Evolutionary conservation across 2,797 vertebrate species (phyloP).

Genomic region (Acanthopagrus latus): DNA sequence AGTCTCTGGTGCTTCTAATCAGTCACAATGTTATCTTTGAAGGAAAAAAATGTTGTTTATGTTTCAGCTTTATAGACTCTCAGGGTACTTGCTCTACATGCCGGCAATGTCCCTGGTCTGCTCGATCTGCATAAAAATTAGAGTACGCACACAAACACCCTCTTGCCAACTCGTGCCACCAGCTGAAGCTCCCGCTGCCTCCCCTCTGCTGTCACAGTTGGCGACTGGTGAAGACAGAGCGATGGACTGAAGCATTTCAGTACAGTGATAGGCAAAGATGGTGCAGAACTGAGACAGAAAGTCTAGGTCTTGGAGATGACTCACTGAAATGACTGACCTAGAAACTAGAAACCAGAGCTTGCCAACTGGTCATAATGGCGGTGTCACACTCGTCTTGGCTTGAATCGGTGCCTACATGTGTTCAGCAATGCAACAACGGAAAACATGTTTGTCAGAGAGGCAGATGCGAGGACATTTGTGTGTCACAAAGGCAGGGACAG

Average conservation of each 20-base stretch:
- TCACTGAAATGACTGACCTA: conserved; percentile 50
- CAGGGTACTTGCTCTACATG: neutral
- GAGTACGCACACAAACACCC: neutral
- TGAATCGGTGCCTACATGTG: neutral
- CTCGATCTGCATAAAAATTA: conserved; percentile 6
- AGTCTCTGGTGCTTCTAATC: neutral
- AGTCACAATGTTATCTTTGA: neutral
- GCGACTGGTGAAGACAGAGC: neutral
- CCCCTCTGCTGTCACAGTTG: conserved; percentile 35
- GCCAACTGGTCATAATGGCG: neutral
- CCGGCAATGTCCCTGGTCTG: neutral
- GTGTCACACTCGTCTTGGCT: neutral
- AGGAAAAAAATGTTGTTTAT: neutral
- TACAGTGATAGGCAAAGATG: conserved; percentile 3
- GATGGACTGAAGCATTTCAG: conserved; percentile 1
- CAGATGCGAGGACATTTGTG: conserved; percentile 8
- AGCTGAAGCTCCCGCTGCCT: conserved; percentile 41
- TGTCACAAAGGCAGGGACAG: neutral
- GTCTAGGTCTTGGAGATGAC: conserved; percentile 35
- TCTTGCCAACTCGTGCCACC: conserved; percentile 8
- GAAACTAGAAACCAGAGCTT: conserved; percentile 22
- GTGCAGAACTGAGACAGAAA: neutral
- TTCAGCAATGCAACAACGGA: neutral
- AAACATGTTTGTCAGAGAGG: conserved; percentile 15
- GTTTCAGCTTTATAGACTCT: neutral